Evolutionary conservation across 1,140 invertebrate genomes (phyloP), one percentile per base, ranked within the genome.

Genomic region (Globodera ellingtonae): DNA sequence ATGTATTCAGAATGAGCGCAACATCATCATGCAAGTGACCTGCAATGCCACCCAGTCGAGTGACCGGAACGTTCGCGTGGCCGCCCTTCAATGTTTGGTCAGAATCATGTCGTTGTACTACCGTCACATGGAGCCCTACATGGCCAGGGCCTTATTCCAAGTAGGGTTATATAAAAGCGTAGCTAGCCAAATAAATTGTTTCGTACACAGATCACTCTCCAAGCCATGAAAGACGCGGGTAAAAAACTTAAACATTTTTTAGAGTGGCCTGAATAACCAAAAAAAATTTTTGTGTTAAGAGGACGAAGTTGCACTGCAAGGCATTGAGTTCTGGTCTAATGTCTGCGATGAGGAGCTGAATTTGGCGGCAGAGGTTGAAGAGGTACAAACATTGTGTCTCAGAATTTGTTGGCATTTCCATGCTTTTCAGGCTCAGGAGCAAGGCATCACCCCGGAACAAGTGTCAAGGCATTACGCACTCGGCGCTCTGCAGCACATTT

Each of bases 261-360:
- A 10, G 24, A 74, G 0, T 74, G 5, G 35, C 15, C 8, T 15
- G 4, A 75, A 9, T 62, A 6, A 7, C 15, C 48, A 56, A 6
- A n/a, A n/a, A n/a, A n/a, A n/a, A 13, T 24, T 10, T 56, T 56
- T 75, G 35, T 35, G 35, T 75, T 24, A 46, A 67, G 93, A 94
- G 79, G 96, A 98, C 91, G 95, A 98, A 84, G 94, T 99, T 69
- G 94, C 95, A 47, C 91, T 99, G 65, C 98, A 99, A 91, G 98
- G 98, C 83, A 99, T 99, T 90, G 98, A 99, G 90, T 99, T 99
- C 91, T 99, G 98, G 98, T 99, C 97, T 0, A 98, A 97, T 89
- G 97, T 99, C 0, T 97, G 97, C 88, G 98, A 99, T 91, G 97
- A 98, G 91, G 98, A 99, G 91, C 95, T 98, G 47, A 96, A 98